Conservation (phyloP, 2,888 invertebrate species). For the Mythimna impura region DNA sequence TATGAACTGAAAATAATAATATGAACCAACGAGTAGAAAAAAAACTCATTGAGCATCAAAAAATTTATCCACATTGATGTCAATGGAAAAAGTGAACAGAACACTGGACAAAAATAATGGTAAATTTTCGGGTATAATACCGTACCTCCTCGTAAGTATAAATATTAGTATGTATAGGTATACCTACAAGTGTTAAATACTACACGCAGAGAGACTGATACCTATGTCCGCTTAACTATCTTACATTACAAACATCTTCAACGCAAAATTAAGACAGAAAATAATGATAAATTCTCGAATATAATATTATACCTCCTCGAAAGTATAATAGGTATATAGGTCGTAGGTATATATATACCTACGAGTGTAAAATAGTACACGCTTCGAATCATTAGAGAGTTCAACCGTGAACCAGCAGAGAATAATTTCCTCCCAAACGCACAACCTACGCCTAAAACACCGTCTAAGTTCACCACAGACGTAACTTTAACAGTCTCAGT, state of each 20-base stretch:
- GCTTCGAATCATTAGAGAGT: slow-evolving; percentile 16
- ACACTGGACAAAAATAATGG: neutral
- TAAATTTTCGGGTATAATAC: neutral
- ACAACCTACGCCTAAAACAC: slow-evolving; percentile 23
- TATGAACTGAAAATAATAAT: too few relatives aligned
- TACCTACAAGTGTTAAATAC: slow-evolving; percentile 1
- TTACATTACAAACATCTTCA: too few relatives aligned
- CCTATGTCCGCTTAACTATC: too few relatives aligned
- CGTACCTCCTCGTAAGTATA: neutral
- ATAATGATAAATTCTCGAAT: neutral
- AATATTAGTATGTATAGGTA: neutral
- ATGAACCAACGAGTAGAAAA: too few relatives aligned
- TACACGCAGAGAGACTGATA: neutral
- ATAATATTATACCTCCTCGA: neutral
- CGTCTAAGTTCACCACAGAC: slow-evolving; percentile 16
- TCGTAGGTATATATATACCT: neutral
- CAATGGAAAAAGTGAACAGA: too few relatives aligned
- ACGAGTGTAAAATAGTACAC: slow-evolving; percentile 1
- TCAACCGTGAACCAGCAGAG: slow-evolving; percentile 20
- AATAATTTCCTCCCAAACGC: slow-evolving; percentile 32
- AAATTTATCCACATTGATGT: too few relatives aligned
- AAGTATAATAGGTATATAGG: neutral
- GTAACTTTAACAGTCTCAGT: slow-evolving; percentile 19
- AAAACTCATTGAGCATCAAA: too few relatives aligned
- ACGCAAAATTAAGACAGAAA: neutral